phyloP scores from a whole-genome alignment of 1,140 invertebrate species.

The Neelides sp. region DNA sequence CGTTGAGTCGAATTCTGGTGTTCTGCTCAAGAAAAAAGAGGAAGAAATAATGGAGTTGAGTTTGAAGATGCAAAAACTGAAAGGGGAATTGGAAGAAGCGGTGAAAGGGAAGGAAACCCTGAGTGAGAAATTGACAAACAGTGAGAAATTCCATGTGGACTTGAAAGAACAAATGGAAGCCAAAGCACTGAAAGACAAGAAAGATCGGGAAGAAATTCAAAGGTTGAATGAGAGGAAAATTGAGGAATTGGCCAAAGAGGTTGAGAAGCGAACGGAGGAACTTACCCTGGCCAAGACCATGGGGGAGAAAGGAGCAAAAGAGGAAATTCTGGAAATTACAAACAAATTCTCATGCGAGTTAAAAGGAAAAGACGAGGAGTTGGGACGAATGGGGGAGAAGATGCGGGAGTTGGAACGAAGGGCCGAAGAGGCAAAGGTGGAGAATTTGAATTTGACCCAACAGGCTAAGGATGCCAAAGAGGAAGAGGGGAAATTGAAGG shows the following conservation, averaged over 20 bases:
- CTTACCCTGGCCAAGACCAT: no score
- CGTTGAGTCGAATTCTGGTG: no score
- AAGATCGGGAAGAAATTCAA: constrained; percentile 35
- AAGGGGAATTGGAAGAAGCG: constrained; percentile 27
- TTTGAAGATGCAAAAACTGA: constrained; percentile 35
- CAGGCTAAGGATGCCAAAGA: constrained; percentile 35
- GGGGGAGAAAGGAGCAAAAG: no score
- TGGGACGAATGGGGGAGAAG: constrained; percentile 29
- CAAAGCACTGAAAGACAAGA: constrained; percentile 33
- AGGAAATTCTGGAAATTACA: constrained; percentile 34
- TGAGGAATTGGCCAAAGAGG: constrained; percentile 33
- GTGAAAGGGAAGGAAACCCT: constrained; percentile 31
- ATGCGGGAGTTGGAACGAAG: no score
- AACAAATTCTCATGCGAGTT: constrained; percentile 19
- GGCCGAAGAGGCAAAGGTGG: no score
- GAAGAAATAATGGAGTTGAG: constrained; percentile 35
- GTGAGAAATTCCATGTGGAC: constrained; percentile 33
- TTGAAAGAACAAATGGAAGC: constrained; percentile 32
- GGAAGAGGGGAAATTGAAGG: constrained; percentile 38
- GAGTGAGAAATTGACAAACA: constrained; percentile 35
- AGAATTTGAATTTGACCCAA: no score
- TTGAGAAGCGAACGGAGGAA: no score
- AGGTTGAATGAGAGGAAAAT: constrained; percentile 34
- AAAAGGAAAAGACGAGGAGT: constrained; percentile 31
- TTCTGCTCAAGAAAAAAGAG: constrained; percentile 1